A percentile compares a stretch with the other conserved stretches of the same genome.
Evolutionary conservation across 2,113 vertebrate genomes (phyloP).

Genomic region (Guaruba guarouba): DNA sequence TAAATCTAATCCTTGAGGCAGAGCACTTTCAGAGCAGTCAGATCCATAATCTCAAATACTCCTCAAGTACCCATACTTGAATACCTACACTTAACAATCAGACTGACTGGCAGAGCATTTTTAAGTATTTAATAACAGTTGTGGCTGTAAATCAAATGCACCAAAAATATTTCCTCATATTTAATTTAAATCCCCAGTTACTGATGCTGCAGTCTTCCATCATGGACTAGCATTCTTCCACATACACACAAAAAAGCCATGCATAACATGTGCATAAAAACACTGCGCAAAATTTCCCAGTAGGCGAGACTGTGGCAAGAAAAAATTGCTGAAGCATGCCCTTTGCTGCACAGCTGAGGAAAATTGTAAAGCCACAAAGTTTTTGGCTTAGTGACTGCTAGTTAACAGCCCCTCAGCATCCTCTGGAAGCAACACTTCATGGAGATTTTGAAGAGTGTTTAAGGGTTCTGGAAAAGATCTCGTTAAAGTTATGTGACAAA

Average conservation of each 20-base stretch:
- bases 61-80: not conserved
- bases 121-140: slow-evolving; percentile 27
- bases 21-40: slow-evolving; percentile 28
- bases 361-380: not conserved
- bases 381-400: not conserved
- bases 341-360: not conserved
- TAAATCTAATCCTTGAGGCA: slow-evolving; percentile 20
- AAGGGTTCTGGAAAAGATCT: not conserved
- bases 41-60: slow-evolving; percentile 19
- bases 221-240: not conserved
- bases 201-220: not conserved
- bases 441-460: not conserved
- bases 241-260: not conserved
- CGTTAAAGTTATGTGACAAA: not conserved
- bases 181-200: not conserved
- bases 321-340: not conserved
- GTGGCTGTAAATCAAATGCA: slow-evolving; percentile 29
- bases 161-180: slow-evolving; percentile 18
- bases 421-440: not conserved
- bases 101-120: slow-evolving; percentile 25
- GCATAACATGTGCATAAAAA: not conserved
- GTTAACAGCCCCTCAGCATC: not conserved
- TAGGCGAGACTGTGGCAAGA: not conserved
- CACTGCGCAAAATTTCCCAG: not conserved
- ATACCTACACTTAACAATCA: not conserved